These are phyloP conservation scores for Gobionotothen gibberifrons DNA, from an alignment of 2,797 vertebrate species.

Conservation along the genomic window DNA sequence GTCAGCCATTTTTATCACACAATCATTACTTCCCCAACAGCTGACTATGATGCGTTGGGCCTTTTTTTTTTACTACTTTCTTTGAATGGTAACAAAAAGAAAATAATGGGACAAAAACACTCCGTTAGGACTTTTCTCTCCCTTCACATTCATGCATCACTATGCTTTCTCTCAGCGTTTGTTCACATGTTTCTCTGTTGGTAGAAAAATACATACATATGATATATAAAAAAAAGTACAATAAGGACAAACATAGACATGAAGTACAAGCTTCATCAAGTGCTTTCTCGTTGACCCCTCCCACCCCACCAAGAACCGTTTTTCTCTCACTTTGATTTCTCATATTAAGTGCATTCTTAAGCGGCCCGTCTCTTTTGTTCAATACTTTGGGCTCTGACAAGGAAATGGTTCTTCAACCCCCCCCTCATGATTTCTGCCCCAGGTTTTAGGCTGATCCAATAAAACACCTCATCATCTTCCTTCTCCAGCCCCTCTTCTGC, in stretches of 20 bases:
- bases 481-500: slow-evolving; percentile 4
- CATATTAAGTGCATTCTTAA: slow-evolving; percentile 58
- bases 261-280: slow-evolving; percentile 78
- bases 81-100: slow-evolving; percentile 31
- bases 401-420: slow-evolving; percentile 14
- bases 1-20: slow-evolving; percentile 76
- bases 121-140: slow-evolving; percentile 44
- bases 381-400: slow-evolving; percentile 48
- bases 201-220: slow-evolving; percentile 86
- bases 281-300: slow-evolving; percentile 70
- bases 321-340: slow-evolving; percentile 34
- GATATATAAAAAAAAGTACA: slow-evolving; percentile 76
- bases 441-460: slow-evolving; percentile 21
- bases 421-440: slow-evolving; percentile 19
- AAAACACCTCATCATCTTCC: neutral
- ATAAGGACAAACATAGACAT: slow-evolving; percentile 77
- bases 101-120: slow-evolving; percentile 24
- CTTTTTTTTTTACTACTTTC: slow-evolving; percentile 28
- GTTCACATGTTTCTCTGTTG: slow-evolving; percentile 69
- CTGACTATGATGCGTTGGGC: slow-evolving; percentile 36
- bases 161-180: slow-evolving; percentile 52
- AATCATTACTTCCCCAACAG: slow-evolving; percentile 65
- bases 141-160: slow-evolving; percentile 72
- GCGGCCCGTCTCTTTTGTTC: slow-evolving; percentile 22
- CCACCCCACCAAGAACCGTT: slow-evolving; percentile 13